Evolutionary conservation across 2,113 vertebrate genomes (phyloP).

Genomic region (Patagioenas fasciata): DNA sequence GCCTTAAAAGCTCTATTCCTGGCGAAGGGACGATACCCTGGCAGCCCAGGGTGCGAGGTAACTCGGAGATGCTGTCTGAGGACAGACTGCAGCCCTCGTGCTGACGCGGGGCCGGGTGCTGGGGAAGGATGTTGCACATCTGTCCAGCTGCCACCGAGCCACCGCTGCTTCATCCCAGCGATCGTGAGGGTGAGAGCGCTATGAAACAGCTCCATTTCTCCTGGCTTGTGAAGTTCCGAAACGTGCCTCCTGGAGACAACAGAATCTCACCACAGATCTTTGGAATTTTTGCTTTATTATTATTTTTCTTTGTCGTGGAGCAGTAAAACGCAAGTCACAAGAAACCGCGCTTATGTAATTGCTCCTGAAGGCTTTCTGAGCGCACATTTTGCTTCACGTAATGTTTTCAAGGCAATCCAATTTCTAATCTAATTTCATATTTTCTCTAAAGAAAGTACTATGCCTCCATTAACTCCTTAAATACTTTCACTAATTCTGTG

Average conservation of each 20-base stretch:
- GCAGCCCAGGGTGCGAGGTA: not conserved
- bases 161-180: not conserved
- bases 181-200: not conserved
- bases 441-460: constrained; percentile 53
- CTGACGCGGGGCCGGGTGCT: not conserved
- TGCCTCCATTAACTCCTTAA: constrained; percentile 60
- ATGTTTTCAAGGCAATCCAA: constrained; percentile 57
- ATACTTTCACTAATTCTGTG: constrained; percentile 53
- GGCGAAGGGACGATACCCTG: not conserved
- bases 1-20: constrained; percentile 42
- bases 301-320: not conserved
- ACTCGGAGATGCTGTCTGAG: not conserved
- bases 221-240: not conserved
- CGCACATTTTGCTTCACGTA: constrained; percentile 25
- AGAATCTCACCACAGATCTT: not conserved
- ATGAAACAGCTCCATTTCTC: not conserved
- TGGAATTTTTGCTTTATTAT: not conserved
- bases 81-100: not conserved
- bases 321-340: constrained; percentile 6
- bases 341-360: constrained; percentile 11
- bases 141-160: rapidly evolving
- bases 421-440: constrained; percentile 59
- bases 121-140: not conserved
- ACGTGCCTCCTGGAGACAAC: not conserved
- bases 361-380: constrained; percentile 44